These are phyloP conservation scores for Amniataba percoides DNA, from an alignment of 2,797 vertebrate species.

Conservation along the genomic window DNA sequence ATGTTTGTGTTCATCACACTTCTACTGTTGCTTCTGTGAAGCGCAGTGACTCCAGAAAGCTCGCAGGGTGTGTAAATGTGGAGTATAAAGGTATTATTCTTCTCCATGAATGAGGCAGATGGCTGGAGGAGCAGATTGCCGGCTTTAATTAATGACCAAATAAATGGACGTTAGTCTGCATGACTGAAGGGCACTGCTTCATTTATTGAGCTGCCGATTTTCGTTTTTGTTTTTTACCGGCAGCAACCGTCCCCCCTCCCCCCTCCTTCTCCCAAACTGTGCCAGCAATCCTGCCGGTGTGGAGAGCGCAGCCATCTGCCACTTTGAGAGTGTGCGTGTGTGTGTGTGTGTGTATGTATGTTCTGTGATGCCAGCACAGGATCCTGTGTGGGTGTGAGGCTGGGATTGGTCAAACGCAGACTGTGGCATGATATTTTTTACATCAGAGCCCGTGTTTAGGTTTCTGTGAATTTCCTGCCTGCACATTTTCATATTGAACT, in stretches of 20 bases:
- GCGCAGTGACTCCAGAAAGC: constrained; percentile 6
- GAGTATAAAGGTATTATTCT: constrained; percentile 36
- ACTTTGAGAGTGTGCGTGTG: constrained; percentile 32
- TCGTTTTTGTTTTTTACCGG: constrained; percentile 37
- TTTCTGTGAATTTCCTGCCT: background rate
- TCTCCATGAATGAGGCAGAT: constrained; percentile 45
- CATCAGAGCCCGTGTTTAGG: background rate
- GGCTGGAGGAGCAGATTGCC: constrained; percentile 50
- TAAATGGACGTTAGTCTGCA: constrained; percentile 44
- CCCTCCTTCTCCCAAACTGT: constrained; percentile 41
- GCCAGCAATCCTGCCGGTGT: constrained; percentile 65
- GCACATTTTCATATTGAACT: background rate
- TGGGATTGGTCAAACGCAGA: constrained; percentile 33
- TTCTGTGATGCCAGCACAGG: constrained; percentile 44
- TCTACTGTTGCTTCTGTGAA: background rate
- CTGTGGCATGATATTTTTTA: constrained; percentile 23
- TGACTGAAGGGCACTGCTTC: constrained; percentile 42
- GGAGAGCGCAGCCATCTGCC: constrained; percentile 79
- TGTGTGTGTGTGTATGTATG: constrained; percentile 28
- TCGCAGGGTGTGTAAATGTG: constrained; percentile 20
- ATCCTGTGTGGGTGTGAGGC: constrained; percentile 29
- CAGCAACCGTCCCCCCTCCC: constrained; percentile 17
- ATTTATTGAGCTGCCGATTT: constrained; percentile 43
- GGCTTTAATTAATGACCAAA: constrained; percentile 56
- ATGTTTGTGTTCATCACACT: constrained; percentile 6